Percentiles rank a stretch among this genome's conserved stretches.
Conservation (phyloP, 1,140 invertebrate genomes). For the Meloidogyne exigua region DNA sequence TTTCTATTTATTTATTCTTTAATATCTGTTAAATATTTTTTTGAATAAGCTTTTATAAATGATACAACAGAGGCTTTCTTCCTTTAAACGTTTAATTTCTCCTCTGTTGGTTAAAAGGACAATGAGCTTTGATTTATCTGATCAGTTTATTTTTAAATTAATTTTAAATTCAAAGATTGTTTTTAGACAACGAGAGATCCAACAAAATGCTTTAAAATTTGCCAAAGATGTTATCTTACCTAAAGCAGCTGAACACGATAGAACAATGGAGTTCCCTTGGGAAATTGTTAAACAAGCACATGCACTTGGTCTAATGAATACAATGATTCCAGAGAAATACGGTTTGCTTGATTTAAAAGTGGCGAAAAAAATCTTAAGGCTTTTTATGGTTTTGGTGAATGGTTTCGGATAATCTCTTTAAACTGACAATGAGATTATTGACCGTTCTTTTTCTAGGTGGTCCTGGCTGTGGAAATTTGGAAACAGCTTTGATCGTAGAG, state of each 20-base stretch:
- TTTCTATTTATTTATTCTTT: too few species aligned
- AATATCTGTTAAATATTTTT: too few species aligned
- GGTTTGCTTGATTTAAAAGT: slow-evolving; percentile 47
- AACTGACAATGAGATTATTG: too few species aligned
- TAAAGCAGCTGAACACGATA: slow-evolving; percentile 82
- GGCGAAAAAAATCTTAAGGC: too few species aligned
- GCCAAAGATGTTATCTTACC: slow-evolving; percentile 86
- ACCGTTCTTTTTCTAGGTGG: slow-evolving; percentile 42
- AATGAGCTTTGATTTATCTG: slow-evolving; percentile 50
- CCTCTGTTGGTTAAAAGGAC: not conserved
- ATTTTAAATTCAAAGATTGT: not conserved
- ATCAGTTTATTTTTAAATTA: slow-evolving; percentile 22
- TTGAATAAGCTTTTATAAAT: not conserved
- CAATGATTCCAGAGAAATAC: slow-evolving; percentile 74
- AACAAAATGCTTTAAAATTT: slow-evolving; percentile 81
- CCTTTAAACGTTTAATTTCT: too few species aligned
- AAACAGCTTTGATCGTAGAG: slow-evolving; percentile 79
- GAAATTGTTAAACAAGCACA: slow-evolving; percentile 90
- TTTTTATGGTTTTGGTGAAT: too few species aligned
- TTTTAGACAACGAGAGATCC: slow-evolving; percentile 42
- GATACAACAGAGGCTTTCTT: not conserved
- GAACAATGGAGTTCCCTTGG: slow-evolving; percentile 86
- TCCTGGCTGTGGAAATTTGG: slow-evolving; percentile 70
- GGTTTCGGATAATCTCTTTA: too few species aligned
- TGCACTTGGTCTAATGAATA: slow-evolving; percentile 82